Evolutionary conservation across 2,113 vertebrate species (phyloP).

Genomic region (Nesoenas mayeri): DNA sequence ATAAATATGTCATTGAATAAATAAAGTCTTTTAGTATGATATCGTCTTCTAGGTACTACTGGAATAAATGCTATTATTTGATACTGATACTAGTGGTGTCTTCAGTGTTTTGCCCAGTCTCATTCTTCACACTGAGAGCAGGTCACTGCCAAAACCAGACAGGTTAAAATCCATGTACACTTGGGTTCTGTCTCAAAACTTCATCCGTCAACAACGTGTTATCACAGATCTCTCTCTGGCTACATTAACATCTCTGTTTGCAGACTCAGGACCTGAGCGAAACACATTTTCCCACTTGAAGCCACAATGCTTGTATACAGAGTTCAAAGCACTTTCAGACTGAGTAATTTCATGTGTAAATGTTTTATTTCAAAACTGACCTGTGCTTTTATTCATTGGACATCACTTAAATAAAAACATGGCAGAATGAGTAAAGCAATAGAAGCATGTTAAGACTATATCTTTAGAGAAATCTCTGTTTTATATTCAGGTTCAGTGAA

Average conservation of each 20-base stretch:
- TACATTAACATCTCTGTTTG: background rate
- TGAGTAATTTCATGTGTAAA: conserved; percentile 20
- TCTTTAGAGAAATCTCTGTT: conserved; percentile 49
- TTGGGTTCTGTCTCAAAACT: background rate
- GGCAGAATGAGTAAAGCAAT: conserved; percentile 3
- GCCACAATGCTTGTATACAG: conserved; percentile 2
- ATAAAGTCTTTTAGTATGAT: background rate
- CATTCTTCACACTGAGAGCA: background rate
- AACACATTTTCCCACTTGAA: conserved; percentile 13
- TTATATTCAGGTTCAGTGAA: conserved; percentile 62
- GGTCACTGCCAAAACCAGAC: background rate
- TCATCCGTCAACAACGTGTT: background rate
- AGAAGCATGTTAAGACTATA: background rate
- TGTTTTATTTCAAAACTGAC: conserved; percentile 59
- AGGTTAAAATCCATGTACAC: background rate
- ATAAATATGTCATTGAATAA: background rate
- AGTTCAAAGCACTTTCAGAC: conserved; percentile 25
- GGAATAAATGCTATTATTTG: background rate
- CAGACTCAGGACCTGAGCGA: background rate
- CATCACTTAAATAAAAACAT: conserved; percentile 66
- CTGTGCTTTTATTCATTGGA: conserved; percentile 43
- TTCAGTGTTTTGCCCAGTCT: background rate
- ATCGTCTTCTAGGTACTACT: background rate
- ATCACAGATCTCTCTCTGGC: background rate
- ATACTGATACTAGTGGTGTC: background rate